Percentiles rank a stretch among this genome's conserved stretches.
phyloP scores from a whole-genome alignment of 2,888 invertebrate genomes.

The Julus scanicus region DNA sequence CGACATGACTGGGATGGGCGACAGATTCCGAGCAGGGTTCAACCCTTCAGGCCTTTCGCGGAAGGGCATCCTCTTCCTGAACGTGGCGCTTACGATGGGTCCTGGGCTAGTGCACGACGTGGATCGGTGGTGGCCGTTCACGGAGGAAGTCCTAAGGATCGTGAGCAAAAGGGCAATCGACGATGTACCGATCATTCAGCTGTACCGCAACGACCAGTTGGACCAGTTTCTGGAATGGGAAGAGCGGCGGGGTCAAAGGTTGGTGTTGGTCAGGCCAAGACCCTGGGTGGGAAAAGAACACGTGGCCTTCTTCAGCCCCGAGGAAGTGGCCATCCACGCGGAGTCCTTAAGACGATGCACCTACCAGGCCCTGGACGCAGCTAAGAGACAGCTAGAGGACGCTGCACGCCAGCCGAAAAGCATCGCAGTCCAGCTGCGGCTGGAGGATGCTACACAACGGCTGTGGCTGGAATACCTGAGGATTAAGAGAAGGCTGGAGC shows the following conservation, averaged over 20 bases:
- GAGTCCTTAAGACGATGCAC: background rate
- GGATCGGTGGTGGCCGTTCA: background rate
- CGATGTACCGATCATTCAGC: conserved; percentile 2
- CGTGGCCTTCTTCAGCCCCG: background rate
- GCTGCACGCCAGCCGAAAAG: background rate
- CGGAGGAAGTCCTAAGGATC: background rate
- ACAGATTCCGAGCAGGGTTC: background rate
- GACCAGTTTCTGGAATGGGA: conserved; percentile 1
- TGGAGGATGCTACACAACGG: background rate
- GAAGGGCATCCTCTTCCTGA: conserved; percentile 19
- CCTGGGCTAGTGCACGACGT: background rate
- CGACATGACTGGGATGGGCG: background rate
- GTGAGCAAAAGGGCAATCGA: background rate
- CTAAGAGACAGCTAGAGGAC: background rate
- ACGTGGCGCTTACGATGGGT: background rate
- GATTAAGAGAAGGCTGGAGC: background rate
- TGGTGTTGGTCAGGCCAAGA: conserved; percentile 3
- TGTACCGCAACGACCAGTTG: conserved; percentile 22
- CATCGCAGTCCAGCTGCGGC: background rate
- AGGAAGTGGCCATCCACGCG: background rate
- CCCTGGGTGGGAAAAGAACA: background rate
- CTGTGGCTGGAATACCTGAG: background rate
- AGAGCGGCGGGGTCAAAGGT: background rate
- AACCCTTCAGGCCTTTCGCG: background rate
- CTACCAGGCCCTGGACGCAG: background rate